Base-by-base conservation (phyloP, 2,113 vertebrate genomes). In the Chamaetylas fuelleborni region DNA sequence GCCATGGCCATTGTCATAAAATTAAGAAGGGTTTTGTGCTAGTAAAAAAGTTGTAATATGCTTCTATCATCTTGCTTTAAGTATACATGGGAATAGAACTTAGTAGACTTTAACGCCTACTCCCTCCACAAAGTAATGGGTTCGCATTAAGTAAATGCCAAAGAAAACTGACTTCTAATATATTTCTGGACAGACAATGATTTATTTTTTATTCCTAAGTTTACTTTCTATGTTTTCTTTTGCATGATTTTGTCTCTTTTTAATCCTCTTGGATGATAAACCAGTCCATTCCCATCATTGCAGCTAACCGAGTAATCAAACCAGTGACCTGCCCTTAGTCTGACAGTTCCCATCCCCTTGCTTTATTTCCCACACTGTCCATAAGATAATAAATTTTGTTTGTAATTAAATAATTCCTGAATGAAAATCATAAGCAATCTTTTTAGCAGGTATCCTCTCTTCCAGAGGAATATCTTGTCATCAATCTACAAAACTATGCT, bases 101-200 rank as follows among this genome's bases (percentile, higher is more conserved):
- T 83, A 78, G 22, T 64, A 76, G 57, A 40, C 78, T 94, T 97
- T 92, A 94, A 91, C 45, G 42, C 81, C 65, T 48, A 95, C 94
- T 93, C 38, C 7, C 64, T 90, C 47, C 58, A 83, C 40, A 69
- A 91, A 95, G 57, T 43, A 92, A 69, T 61, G 62, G 14, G 62
- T 92, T 95, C 12, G 45, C 58, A 88, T 92, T 56, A 92, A 88
- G 47, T 54, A 92, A 92, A 88, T 82, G 91, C 66, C 64, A 95
- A 97, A 96, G 67, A 97, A 94, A 97, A 95, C 48, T 69, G 70
- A 94, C 88, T 92, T 88, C 34, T 82, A 92, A 51, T 34, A 88
- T 81, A 43, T 74, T 89, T 86, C 58, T 71, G 50, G 71, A 38
- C 29, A 93, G 38, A 88, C 0, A 1, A 81, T 88, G 48, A 89